These are phyloP conservation scores for Clarias gariepinus DNA, from an alignment of 2,113 vertebrate genomes.

Conservation along the genomic window DNA sequence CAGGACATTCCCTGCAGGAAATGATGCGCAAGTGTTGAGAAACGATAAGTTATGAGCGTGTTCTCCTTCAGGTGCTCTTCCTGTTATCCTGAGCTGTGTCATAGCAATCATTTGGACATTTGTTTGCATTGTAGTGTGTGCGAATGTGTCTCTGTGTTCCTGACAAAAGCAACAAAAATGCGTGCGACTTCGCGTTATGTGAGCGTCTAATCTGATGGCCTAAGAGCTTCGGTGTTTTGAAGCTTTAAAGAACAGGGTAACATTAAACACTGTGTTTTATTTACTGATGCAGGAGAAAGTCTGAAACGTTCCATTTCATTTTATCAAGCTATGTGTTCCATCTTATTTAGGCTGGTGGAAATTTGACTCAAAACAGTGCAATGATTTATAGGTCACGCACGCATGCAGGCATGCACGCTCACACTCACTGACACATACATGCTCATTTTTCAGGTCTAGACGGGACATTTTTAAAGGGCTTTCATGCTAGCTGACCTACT, in stretches of 20 bases:
- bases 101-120: conserved; percentile 30
- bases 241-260: conserved; percentile 47
- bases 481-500: conserved; percentile 34
- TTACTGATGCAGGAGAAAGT: conserved; percentile 37
- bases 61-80: conserved; percentile 58
- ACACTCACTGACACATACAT: conserved; percentile 11
- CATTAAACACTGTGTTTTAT: conserved; percentile 49
- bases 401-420: not conserved
- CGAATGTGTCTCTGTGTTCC: conserved; percentile 11
- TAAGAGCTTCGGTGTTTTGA: conserved; percentile 34
- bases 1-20: conserved; percentile 73
- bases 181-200: not conserved
- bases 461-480: conserved; percentile 27
- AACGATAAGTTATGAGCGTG: conserved; percentile 61
- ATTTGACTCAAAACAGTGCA: conserved; percentile 34
- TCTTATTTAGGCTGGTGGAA: conserved; percentile 45
- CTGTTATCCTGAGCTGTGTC: conserved; percentile 59
- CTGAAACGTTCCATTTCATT: conserved; percentile 21
- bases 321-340: conserved; percentile 27
- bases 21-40: conserved; percentile 59
- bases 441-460: conserved; percentile 25
- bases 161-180: conserved; percentile 15
- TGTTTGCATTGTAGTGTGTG: not conserved
- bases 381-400: conserved; percentile 35
- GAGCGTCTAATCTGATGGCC: conserved; percentile 27